Conservation (phyloP, 2,113 vertebrate genomes). For the Mirza zaza region DNA sequence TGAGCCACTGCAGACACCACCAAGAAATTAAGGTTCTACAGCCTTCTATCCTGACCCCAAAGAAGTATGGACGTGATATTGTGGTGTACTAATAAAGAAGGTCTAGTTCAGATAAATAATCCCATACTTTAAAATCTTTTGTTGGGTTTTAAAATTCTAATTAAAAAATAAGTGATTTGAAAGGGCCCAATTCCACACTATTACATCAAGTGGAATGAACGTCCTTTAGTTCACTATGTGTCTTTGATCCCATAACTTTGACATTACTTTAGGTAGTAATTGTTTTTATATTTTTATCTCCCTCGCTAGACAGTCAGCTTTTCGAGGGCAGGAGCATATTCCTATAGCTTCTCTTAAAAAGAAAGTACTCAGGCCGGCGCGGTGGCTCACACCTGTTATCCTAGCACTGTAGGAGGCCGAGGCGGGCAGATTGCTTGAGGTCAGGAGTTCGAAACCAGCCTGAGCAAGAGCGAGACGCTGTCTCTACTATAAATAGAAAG, state of each 20-base stretch:
- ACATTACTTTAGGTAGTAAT: neutral
- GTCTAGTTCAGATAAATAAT: neutral
- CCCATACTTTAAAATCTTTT: neutral
- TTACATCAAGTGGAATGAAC: neutral
- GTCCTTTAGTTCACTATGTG: neutral
- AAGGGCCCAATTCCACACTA: neutral
- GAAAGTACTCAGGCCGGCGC: no score
- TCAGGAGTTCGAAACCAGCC: no score
- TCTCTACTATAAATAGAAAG: no score
- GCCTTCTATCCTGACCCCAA: neutral
- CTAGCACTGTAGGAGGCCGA: no score
- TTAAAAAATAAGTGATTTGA: neutral
- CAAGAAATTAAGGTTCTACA: no score
- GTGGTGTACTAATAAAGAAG: neutral
- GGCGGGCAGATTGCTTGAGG: no score
- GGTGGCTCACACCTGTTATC: no score
- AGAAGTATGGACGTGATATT: neutral
- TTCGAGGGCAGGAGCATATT: neutral
- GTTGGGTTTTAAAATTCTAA: slow-evolving; percentile 9
- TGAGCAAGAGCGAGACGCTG: no score
- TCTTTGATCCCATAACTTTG: neutral
- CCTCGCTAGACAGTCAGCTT: neutral
- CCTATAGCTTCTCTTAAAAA: slow-evolving; percentile 6
- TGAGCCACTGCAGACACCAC: no score
- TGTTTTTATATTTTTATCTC: neutral